Conservation (phyloP, 2,797 vertebrate species). For the Busarellus nigricollis region DNA sequence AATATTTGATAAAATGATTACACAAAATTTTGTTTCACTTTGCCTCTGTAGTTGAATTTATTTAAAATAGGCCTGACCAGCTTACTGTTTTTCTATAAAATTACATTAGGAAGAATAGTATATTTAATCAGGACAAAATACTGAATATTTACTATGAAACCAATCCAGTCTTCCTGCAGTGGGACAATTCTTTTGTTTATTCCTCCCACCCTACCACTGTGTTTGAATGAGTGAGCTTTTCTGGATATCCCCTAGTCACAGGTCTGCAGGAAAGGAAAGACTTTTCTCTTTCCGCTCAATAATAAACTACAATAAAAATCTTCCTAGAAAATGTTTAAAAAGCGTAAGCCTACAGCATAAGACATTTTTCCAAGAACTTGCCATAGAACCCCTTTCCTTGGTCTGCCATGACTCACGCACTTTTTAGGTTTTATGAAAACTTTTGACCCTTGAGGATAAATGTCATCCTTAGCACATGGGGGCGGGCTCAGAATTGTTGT, state of each 20-base stretch:
- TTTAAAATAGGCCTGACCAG: neutral
- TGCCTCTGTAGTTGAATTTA: neutral
- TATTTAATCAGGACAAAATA: neutral
- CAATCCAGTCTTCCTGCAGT: neutral
- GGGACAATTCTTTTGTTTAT: neutral
- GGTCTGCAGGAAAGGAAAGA: neutral
- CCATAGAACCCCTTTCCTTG: neutral
- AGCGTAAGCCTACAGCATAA: neutral
- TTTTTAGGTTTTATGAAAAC: neutral
- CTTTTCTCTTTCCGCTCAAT: neutral
- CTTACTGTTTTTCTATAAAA: neutral
- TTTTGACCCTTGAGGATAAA: neutral
- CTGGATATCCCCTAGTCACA: neutral
- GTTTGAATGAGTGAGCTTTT: neutral
- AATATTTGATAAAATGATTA: neutral
- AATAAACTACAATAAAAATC: neutral
- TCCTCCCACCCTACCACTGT: neutral
- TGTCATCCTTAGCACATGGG: fast-evolving
- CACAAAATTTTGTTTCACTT: neutral
- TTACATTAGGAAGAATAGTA: neutral
- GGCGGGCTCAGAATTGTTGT: neutral
- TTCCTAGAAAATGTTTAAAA: neutral
- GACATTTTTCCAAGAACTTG: neutral
- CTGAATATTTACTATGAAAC: neutral
- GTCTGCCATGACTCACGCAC: fast-evolving